Conservation (phyloP, 2,888 invertebrate genomes). For the Acronicta leporina region DNA sequence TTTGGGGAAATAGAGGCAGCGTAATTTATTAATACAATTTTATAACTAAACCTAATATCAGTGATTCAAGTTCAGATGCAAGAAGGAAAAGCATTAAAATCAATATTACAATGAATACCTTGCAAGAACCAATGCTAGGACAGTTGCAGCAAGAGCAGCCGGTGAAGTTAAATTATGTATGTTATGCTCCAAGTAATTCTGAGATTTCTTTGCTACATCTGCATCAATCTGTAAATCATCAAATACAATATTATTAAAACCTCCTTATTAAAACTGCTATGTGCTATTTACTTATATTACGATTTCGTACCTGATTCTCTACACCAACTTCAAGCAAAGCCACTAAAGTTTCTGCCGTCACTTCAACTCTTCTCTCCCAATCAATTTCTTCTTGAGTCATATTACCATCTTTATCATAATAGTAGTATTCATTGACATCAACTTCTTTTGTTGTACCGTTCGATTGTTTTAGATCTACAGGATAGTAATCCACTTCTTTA, state of each 20-base stretch:
- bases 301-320: slow-evolving; percentile 85
- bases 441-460: slow-evolving; percentile 77
- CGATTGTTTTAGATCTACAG: slow-evolving; percentile 75
- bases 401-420: slow-evolving; percentile 86
- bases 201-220: slow-evolving; percentile 86
- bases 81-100: too few relatives aligned
- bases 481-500: slow-evolving; percentile 87
- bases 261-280: background rate
- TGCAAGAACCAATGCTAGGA: slow-evolving; percentile 88
- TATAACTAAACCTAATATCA: too few relatives aligned
- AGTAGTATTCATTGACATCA: slow-evolving; percentile 84
- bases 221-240: slow-evolving; percentile 80
- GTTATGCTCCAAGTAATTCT: slow-evolving; percentile 89
- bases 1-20: too few relatives aligned
- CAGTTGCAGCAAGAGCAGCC: slow-evolving; percentile 89
- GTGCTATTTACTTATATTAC: background rate
- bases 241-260: background rate
- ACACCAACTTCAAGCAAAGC: slow-evolving; percentile 90
- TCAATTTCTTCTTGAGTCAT: slow-evolving; percentile 83
- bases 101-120: slow-evolving; percentile 64
- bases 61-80: too few relatives aligned
- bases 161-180: slow-evolving; percentile 88
- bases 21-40: too few relatives aligned
- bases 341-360: slow-evolving; percentile 90
- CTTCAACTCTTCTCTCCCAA: slow-evolving; percentile 89